Evolutionary conservation across 2,113 vertebrate genomes (phyloP), one percentile per base, ranked within the genome.

Genomic region (Stictonetta naevosa): DNA sequence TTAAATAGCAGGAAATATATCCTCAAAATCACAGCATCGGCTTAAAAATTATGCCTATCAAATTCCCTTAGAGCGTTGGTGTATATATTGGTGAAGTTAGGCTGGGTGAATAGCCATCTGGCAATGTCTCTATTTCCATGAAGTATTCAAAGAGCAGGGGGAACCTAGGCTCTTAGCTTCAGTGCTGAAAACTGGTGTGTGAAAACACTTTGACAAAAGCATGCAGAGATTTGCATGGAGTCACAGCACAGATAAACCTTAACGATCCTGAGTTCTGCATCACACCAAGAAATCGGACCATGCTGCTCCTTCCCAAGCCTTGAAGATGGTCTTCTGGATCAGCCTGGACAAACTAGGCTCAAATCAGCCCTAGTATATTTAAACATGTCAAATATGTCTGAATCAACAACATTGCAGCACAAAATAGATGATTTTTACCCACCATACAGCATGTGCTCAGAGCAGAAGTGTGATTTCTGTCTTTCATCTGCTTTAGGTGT

Each of bases 401-500:
- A 60, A 34, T 66, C 28, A 28, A n/a, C 26, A n/a, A 4, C 2
- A 2, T 4, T 1, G 4, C 7, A 53, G 31, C 44, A 68, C 11
- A 4, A 10, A 4, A 25, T 15, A 55, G n/a, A 26, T 53, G 31
- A 31, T 25, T 23, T 64, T 40, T 48, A 36, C 19, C 42, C 17
- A 20, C 10, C 3, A 6, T 14, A 34, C 36, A 52, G n/a, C 0
- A 2, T 17, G 22, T 16, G 42, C 36, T 58, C 73, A 44, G 33
- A 42, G 28, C 23, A 86, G 29, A 86, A 60, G 40, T 33, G 44
- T 13, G 46, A 60, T 71, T 66, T 71, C 29, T 40, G 18, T 29
- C 11, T 68, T 42, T 44, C 12, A 8, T 48, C 60, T 44, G 36
- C 46, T 69, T 53, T 25, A 50, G 42, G 19, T 52, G 40, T 34